Evolutionary conservation across 2,888 invertebrate species (phyloP), one percentile per base, ranked within the genome.

Genomic region (Papilio protenor): DNA sequence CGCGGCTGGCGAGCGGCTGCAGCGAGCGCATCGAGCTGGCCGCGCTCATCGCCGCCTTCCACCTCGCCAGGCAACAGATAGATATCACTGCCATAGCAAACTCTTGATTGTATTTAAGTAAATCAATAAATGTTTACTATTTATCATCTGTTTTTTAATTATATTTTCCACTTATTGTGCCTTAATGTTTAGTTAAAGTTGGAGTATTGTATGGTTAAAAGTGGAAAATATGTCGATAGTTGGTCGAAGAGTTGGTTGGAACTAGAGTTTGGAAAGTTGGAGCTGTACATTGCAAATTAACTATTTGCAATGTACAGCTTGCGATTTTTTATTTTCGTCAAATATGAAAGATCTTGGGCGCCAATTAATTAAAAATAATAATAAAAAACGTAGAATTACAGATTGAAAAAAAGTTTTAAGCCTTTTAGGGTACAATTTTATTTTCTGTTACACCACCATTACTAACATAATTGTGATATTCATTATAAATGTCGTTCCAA

Each of bases 11-110:
- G 0, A 95, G 96, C 80, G 99, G 99, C 45, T 97, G 98, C 81
- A 97, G 96, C 87, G 99, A 99, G 92, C 96, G 97, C 82, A 96
- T 99, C 70, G 99, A 99, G 92, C 95, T 99, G 21, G 97, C 98
- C 77, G 96, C 98, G 0, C 95, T 99, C 75, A 96, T 99, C 74
- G 96, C 98, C n/a, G 97, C 97, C 10, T 99, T 99, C 92, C 97
- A 98, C 84, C 91, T 96, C 52, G 97, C 97, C 16, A 95, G 98
- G 80, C 96, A 97, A 82, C 92, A 95, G 76, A 91, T 93, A 52
- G 85, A 87, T 52, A 78, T 77, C 33, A 55, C 33, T 12, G 40
- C 70, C 6, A 66, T 75, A 40, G 52, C 75, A 0, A 27, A 47
- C 27, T 66, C 66, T 21, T 75, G 52, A 64, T 21, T 73, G 40